Evolutionary conservation across 2,797 vertebrate genomes (phyloP).

Genomic region (Pseudotriccus pelzelni): DNA sequence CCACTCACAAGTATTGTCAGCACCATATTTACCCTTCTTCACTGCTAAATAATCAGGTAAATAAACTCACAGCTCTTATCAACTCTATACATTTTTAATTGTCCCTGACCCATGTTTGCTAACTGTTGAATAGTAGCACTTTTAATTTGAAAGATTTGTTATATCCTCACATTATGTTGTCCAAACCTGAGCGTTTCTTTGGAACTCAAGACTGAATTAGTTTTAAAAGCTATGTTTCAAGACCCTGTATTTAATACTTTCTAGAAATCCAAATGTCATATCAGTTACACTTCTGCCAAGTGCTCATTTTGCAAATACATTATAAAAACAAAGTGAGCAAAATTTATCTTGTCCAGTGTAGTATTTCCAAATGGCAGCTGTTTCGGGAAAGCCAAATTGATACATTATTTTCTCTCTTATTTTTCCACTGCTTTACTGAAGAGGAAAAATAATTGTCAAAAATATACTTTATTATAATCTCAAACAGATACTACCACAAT

Average conservation of each 20-base stretch:
- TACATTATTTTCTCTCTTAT: neutral
- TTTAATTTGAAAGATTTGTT: neutral
- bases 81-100: neutral
- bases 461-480: neutral
- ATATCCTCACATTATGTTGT: neutral
- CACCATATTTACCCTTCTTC: neutral
- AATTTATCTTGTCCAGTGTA: neutral
- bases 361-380: conserved; percentile 29
- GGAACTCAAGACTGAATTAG: neutral
- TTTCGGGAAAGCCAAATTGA: neutral
- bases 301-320: neutral
- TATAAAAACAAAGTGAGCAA: neutral
- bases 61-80: neutral
- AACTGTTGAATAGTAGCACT: neutral
- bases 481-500: neutral
- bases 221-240: neutral
- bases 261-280: neutral
- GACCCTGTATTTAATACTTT: neutral
- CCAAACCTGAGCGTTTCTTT: neutral
- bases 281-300: neutral
- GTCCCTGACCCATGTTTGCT: accelerated
- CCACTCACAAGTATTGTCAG: neutral
- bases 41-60: neutral
- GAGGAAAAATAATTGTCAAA: neutral
- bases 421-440: neutral